Evolutionary conservation across 2,888 invertebrate species (phyloP), one percentile per base, ranked within the genome.

Genomic region (Drosophila rellima): DNA sequence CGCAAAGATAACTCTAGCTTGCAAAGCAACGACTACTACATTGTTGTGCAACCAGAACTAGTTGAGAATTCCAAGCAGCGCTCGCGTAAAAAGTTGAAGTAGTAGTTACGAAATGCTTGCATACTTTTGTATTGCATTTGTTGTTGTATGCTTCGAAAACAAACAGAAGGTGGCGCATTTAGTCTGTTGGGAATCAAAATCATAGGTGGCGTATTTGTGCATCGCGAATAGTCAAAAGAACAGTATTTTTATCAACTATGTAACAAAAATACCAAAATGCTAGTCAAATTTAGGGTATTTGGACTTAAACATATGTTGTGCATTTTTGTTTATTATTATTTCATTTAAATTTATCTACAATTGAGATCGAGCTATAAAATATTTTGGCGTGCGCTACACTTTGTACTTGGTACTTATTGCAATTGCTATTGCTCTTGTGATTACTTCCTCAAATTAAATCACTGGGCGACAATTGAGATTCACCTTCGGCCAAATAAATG

Each of bases 401-500:
- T 82, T 77, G 83, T 78, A 86, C 84, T 80, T 65, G 20, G 74
- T 79, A 81, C 80, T 40, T 26, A 74, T 64, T 54, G 57, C 70
- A 44, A 15, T n/a, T 35, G 17, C 42, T 13, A n/a, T 44, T 17
- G 15, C 15, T 3, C 15, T 45, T 0, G 13, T 17, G 13, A 23
- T 13, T 20, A 1, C 10, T 10, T 2, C 4, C 48, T 87, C n/a
- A 92, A 37, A 92, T 94, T 79, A 95, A 94, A 93, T 97, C 96
- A 67, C 94, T 94, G 17, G 97, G 97, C 80, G 95, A 94, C 59
- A 98, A 93, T 90, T 98, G 98, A 39, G 97, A 94, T 91, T 98
- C 98, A 0, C 98, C 98, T 91, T 98, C 98, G 51, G 95, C 94
- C 65, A 98, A 92, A 90, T 97, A 96, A 71, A 98, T 97, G 81